Evolutionary conservation across 1,140 invertebrate genomes (phyloP).

Genomic region (Calycopis cecrops): DNA sequence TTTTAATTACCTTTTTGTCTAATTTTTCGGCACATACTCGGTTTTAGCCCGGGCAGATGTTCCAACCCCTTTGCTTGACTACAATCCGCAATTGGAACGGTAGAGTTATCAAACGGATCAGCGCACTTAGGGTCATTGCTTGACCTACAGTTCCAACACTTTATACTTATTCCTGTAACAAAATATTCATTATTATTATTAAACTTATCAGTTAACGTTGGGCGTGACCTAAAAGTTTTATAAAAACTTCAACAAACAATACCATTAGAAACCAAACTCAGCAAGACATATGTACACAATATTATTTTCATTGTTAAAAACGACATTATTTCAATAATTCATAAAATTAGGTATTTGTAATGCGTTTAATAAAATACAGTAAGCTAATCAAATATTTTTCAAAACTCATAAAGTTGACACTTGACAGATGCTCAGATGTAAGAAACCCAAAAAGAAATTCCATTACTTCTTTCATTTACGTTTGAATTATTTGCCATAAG

Average conservation of each 20-base stretch:
- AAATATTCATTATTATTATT: constrained; percentile 27
- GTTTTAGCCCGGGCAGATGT: constrained; percentile 81
- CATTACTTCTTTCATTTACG: too few relatives aligned
- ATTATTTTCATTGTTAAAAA: constrained; percentile 17
- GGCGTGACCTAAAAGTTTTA: constrained; percentile 38
- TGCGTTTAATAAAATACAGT: too few relatives aligned
- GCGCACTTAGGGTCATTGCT: constrained; percentile 92
- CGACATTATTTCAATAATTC: too few relatives aligned
- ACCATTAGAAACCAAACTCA: constrained; percentile 33
- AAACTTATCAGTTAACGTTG: constrained; percentile 22
- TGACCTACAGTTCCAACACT: constrained; percentile 94
- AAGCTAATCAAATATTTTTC: too few relatives aligned
- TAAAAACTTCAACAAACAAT: constrained; percentile 15
- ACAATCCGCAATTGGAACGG: constrained; percentile 91
- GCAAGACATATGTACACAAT: constrained; percentile 19
- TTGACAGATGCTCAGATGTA: too few relatives aligned
- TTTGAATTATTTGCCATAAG: too few relatives aligned
- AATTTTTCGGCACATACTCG: constrained; percentile 95
- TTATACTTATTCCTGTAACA: constrained; percentile 82
- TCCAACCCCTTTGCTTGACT: constrained; percentile 78
- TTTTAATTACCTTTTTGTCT: constrained; percentile 90
- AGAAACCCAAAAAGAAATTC: too few relatives aligned
- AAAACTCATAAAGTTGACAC: too few relatives aligned
- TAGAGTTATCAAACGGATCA: constrained; percentile 94
- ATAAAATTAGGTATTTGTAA: too few relatives aligned